phyloP scores from a whole-genome alignment of 2,888 invertebrate species.

The Pteria penguin region DNA sequence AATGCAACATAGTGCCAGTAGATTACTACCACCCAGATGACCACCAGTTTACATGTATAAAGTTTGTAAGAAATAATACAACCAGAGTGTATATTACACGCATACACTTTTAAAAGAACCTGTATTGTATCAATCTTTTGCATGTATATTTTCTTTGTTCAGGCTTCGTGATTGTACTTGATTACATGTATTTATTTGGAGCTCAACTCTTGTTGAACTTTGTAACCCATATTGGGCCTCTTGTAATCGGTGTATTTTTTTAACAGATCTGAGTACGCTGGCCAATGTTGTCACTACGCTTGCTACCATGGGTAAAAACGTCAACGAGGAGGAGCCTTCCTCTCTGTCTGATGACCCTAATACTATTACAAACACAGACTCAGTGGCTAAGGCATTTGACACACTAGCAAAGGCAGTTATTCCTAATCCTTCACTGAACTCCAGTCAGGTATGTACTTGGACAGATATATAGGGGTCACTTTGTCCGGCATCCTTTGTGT shows the following conservation, averaged over 20 bases:
- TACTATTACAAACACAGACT: slow-evolving; percentile 63
- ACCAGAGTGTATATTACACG: too few relatives aligned
- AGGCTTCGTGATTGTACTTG: neutral
- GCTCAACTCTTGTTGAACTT: neutral
- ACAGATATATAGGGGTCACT: too few relatives aligned
- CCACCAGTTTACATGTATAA: too few relatives aligned
- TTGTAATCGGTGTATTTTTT: neutral
- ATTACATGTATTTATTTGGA: neutral
- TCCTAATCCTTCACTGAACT: slow-evolving; percentile 48
- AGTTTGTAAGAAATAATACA: too few relatives aligned
- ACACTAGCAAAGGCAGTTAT: slow-evolving; percentile 84
- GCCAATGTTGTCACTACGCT: slow-evolving; percentile 82
- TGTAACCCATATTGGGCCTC: neutral
- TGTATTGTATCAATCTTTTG: too few relatives aligned
- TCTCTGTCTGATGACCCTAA: neutral
- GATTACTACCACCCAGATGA: too few relatives aligned
- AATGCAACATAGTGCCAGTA: too few relatives aligned
- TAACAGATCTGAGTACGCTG: slow-evolving; percentile 80
- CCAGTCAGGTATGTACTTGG: slow-evolving; percentile 52
- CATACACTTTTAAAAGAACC: too few relatives aligned
- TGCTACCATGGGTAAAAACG: slow-evolving; percentile 79
- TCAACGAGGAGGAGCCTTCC: slow-evolving; percentile 52
- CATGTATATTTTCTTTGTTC: neutral
- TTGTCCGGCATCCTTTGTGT: too few relatives aligned
- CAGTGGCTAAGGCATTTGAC: slow-evolving; percentile 88